A percentile compares a stretch with the other conserved stretches of the same genome.
Conservation (phyloP, 2,888 invertebrate genomes). For the Notodonta ziczac region DNA sequence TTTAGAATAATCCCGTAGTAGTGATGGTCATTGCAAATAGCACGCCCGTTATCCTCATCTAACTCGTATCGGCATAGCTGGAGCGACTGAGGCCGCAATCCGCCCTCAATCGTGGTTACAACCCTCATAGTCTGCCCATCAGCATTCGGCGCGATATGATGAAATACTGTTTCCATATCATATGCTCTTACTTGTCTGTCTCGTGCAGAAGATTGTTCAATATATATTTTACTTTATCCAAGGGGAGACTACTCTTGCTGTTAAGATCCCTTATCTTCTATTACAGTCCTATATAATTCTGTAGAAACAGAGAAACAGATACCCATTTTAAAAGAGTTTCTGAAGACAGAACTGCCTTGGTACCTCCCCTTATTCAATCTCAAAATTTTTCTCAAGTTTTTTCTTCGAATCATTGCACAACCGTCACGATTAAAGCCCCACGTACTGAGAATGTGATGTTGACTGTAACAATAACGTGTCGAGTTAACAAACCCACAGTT, state of each 20-base stretch:
- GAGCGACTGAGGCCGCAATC: constrained; percentile 39
- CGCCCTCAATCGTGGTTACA: constrained; percentile 45
- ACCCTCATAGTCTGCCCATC: constrained; percentile 31
- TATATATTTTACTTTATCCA: no score
- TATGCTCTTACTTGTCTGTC: neutral
- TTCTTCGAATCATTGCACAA: constrained; percentile 43
- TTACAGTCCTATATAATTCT: no score
- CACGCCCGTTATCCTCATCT: constrained; percentile 44
- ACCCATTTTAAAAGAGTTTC: no score
- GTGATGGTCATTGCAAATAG: constrained; percentile 28
- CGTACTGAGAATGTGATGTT: constrained; percentile 46
- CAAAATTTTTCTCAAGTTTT: no score
- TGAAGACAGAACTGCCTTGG: no score
- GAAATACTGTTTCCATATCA: constrained; percentile 25
- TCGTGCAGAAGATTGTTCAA: no score
- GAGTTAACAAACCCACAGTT: constrained; percentile 52
- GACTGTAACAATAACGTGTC: constrained; percentile 55
- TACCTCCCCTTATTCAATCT: no score
- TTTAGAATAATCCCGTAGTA: neutral
- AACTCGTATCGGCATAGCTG: constrained; percentile 44
- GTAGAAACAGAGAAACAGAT: no score
- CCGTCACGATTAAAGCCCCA: constrained; percentile 46
- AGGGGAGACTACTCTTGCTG: no score
- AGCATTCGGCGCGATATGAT: constrained; percentile 16
- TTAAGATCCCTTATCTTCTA: no score